A percentile compares a stretch with the other conserved stretches of the same genome.
These are phyloP conservation scores for Barypeithes pellucidus DNA, from an alignment of 2,888 invertebrate genomes.

Conservation along the genomic window DNA sequence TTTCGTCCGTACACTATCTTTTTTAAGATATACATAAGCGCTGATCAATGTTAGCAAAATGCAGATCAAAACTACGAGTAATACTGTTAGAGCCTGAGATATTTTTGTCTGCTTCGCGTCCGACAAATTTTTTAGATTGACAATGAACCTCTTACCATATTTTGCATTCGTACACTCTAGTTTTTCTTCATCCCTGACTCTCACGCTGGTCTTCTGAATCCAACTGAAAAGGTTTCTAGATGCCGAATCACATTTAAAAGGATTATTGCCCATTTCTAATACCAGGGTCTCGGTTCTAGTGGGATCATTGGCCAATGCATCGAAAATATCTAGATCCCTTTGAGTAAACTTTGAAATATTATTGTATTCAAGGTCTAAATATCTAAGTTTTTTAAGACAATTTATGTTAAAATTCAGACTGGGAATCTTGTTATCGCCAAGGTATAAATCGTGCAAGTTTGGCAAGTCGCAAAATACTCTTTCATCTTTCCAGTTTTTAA, in stretches of 20 bases:
- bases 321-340: conserved; percentile 75
- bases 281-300: conserved; percentile 70
- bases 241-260: conserved; percentile 80
- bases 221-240: conserved; percentile 77
- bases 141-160: conserved; percentile 62
- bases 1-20: conserved; percentile 74
- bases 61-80: conserved; percentile 73
- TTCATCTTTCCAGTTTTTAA: conserved; percentile 77
- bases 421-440: conserved; percentile 78
- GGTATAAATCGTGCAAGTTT: conserved; percentile 78
- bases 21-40: conserved; percentile 77
- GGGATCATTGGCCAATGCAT: conserved; percentile 70
- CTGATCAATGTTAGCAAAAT: conserved; percentile 74
- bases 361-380: conserved; percentile 81
- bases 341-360: conserved; percentile 75
- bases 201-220: conserved; percentile 77
- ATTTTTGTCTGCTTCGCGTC: conserved; percentile 65
- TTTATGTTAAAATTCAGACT: conserved; percentile 78
- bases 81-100: conserved; percentile 69
- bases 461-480: conserved; percentile 82
- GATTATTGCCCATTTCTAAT: conserved; percentile 79
- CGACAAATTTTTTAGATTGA: conserved; percentile 65
- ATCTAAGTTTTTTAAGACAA: conserved; percentile 78
- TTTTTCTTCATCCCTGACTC: conserved; percentile 74
- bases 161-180: conserved; percentile 72